Percentiles rank a stretch among this genome's conserved stretches.
These are phyloP conservation scores for Neomicropteryx cornuta DNA, from an alignment of 1,140 invertebrate genomes.

Conservation along the genomic window DNA sequence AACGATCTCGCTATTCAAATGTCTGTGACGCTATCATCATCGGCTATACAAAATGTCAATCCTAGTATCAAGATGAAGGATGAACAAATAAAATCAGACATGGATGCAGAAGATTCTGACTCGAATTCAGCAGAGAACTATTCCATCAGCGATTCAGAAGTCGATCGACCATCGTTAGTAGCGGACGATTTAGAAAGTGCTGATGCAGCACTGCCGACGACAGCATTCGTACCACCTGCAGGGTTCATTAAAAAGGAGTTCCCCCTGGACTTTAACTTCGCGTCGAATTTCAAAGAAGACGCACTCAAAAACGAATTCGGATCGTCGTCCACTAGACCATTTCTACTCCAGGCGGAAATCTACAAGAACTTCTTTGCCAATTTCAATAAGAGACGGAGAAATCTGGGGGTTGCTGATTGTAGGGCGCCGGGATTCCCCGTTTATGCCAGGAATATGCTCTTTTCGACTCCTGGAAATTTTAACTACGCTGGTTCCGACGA, in stretches of 20 bases:
- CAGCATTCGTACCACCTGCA: constrained; percentile 32
- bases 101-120: constrained; percentile 1
- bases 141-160: constrained; percentile 23
- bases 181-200: constrained; percentile 29
- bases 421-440: constrained; percentile 23
- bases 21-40: constrained; percentile 11
- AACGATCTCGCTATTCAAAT: neutral
- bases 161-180: constrained; percentile 26
- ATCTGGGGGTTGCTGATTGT: constrained; percentile 28
- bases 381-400: constrained; percentile 34
- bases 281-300: constrained; percentile 28
- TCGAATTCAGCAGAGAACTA: constrained; percentile 4
- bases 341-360: constrained; percentile 60
- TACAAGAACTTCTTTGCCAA: constrained; percentile 67
- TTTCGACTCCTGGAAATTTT: constrained; percentile 26
- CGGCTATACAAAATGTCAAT: constrained; percentile 18
- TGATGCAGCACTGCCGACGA: constrained; percentile 21
- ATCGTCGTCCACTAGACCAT: constrained; percentile 25
- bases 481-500: constrained; percentile 34
- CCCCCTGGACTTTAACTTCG: constrained; percentile 34
- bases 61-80: constrained; percentile 19
- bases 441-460: constrained; percentile 38
- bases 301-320: constrained; percentile 22
- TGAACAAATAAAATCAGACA: too few relatives aligned
- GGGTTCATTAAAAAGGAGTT: constrained; percentile 41